Evolutionary conservation across 2,888 invertebrate species (phyloP).

Genomic region (Operophtera brumata): DNA sequence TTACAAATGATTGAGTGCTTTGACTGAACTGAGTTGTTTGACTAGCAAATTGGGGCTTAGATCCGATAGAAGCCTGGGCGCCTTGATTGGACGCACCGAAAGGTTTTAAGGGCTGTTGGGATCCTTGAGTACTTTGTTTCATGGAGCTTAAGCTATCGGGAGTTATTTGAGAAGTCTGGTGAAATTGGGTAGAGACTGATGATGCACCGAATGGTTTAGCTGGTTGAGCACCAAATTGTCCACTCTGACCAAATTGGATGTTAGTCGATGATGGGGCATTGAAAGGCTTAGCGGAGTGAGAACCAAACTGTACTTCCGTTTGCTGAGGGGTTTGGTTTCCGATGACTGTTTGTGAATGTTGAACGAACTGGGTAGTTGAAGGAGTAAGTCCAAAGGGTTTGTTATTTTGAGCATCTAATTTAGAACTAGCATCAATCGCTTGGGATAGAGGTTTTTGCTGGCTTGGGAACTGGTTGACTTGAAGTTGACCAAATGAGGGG

Average conservation of each 20-base stretch:
- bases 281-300: slow-evolving; percentile 19
- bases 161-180: slow-evolving; percentile 12
- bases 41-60: slow-evolving; percentile 22
- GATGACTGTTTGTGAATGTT: not conserved
- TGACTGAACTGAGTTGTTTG: slow-evolving; percentile 20
- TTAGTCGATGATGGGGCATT: not conserved
- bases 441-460: slow-evolving; percentile 1
- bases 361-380: not conserved
- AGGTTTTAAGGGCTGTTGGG: slow-evolving; percentile 15
- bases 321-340: not conserved
- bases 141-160: not conserved
- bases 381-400: not conserved
- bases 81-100: slow-evolving; percentile 6
- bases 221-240: slow-evolving; percentile 28
- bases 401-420: not conserved
- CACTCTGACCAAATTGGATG: slow-evolving; percentile 22
- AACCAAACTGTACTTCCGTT: slow-evolving; percentile 20
- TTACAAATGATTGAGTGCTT: slow-evolving; percentile 10
- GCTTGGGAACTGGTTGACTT: slow-evolving; percentile 1
- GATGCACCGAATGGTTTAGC: slow-evolving; percentile 24
- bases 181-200: slow-evolving; percentile 26
- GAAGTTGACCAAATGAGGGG: slow-evolving; percentile 8
- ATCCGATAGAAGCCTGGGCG: slow-evolving; percentile 16
- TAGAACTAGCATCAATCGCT: not conserved
- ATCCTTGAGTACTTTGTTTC: slow-evolving; percentile 12